Base-by-base conservation (phyloP, 2,888 invertebrate genomes). In the Clistopyga incitator region DNA sequence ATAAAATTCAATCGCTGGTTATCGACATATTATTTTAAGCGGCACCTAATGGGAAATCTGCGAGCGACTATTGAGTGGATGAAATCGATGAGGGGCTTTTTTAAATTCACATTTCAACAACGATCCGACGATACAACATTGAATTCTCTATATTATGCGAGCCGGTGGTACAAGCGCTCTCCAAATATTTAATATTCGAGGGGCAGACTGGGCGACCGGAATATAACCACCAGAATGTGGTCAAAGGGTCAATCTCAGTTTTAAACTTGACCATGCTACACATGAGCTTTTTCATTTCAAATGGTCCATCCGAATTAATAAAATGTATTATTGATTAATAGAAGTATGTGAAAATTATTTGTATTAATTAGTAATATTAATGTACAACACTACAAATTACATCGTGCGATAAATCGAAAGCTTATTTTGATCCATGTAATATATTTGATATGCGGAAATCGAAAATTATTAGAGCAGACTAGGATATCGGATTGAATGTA, bases 111-210 rank as follows among this genome's bases (percentile, higher is more conserved):
- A 10, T 20, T 78, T 50, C 3, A 61, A 61, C 47, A 29, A 47
- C 23, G 23, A 25, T 23, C 65, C 29, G 25, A 4, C 38, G 23
- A 25, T 11, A 23, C 38, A 59, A 70, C 64, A 8, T n/a, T 50
- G 3, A 23, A 18, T 20, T 15, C 25, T 50, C 34, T 18, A 25
- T 68, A 70, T 78, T 61, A 38, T 70, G 42, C 52, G n/a, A 71
- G 64, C 45, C 45, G 6, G 42, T 29, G 52, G 50, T 70, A 42
- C 64, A 65, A 71, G 52, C 10, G 23, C 18, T 20, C 34, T n/a
- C 15, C 52, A 64, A 64, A 71, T 64, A 78, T 71, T 70, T 61
- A 50, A 68, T 34, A 47, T 20, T 59, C 18, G 20, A n/a, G 42
- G 61, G 45, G 20, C n/a, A 38, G 52, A 34, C 45, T 6, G 11